Base-by-base conservation (phyloP, 1,140 invertebrate genomes). In the Plodia interpunctella region DNA sequence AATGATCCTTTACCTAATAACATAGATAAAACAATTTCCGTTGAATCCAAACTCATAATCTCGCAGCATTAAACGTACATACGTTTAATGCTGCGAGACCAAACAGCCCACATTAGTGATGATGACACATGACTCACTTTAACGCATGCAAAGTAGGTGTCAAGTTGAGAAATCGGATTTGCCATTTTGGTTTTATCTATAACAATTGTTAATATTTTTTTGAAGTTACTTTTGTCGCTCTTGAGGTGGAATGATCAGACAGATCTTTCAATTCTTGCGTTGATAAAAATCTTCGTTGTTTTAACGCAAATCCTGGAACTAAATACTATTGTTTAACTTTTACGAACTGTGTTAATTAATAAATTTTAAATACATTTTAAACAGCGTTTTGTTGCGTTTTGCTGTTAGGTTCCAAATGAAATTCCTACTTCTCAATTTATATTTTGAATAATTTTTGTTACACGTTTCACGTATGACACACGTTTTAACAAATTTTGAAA, bases 1-100 rank as follows among this genome's bases (percentile, higher is more conserved):
- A n/a, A n/a, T n/a, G n/a, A n/a, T n/a, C n/a, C n/a, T n/a, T n/a
- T n/a, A n/a, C n/a, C n/a, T n/a, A n/a, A n/a, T n/a, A n/a, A n/a
- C n/a, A 25, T 25, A 25, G 6, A 25, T 6, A 25, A 6, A 25
- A 3, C 21, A 25, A n/a, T 44, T 44, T 44, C 38, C 38, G 19
- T 62, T 57, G 57, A 44, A 53, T 53, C 19, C 20, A 18, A 57
- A 49, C 32, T 53, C 28, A 62, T 58, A 60, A 65, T 65, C 59
- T 60, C 59, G 17, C 49, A 18, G 58, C 57, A 65, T 49, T 64
- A 19, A 25, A 53, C 51, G 2, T 11, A 51, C 13, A 9, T 51
- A 10, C n/a, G 54, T 49, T 52, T n/a, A n/a, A n/a, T n/a, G n/a
- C n/a, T n/a, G n/a, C n/a, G n/a, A n/a, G n/a, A n/a, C n/a, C n/a